phyloP scores from a whole-genome alignment of 2,888 invertebrate genomes.

The Machimus rusticus region DNA sequence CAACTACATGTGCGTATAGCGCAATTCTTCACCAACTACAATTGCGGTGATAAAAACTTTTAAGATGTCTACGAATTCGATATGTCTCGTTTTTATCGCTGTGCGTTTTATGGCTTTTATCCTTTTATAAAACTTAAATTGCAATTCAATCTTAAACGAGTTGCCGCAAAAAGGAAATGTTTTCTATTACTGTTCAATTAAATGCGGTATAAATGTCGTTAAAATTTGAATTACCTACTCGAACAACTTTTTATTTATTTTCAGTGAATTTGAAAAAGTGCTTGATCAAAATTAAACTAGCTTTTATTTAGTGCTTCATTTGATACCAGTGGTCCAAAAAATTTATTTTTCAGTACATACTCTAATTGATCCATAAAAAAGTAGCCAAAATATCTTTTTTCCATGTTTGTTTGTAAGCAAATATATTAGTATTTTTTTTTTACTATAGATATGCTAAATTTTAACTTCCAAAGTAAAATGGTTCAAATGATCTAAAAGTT shows the following conservation, averaged over 20 bases:
- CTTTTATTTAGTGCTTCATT: no score
- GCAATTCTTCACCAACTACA: neutral
- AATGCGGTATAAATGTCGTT: neutral
- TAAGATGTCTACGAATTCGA: neutral
- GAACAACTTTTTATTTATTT: neutral
- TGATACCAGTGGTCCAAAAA: no score
- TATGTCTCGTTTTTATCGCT: neutral
- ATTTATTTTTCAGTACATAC: no score
- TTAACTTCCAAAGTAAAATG: no score
- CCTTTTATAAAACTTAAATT: neutral
- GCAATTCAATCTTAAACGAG: neutral
- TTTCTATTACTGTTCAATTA: neutral
- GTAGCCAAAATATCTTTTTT: no score
- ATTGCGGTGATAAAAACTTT: neutral
- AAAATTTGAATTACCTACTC: neutral
- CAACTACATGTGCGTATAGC: neutral
- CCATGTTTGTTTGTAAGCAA: no score
- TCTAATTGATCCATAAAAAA: no score
- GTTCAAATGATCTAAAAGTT: no score
- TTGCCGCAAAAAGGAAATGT: neutral
- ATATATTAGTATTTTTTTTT: no score
- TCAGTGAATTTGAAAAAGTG: neutral
- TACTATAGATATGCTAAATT: no score
- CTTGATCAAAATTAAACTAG: neutral
- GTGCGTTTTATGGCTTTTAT: neutral